Conservation (phyloP, 2,888 invertebrate genomes). For the Meliscaeva auricollis region DNA sequence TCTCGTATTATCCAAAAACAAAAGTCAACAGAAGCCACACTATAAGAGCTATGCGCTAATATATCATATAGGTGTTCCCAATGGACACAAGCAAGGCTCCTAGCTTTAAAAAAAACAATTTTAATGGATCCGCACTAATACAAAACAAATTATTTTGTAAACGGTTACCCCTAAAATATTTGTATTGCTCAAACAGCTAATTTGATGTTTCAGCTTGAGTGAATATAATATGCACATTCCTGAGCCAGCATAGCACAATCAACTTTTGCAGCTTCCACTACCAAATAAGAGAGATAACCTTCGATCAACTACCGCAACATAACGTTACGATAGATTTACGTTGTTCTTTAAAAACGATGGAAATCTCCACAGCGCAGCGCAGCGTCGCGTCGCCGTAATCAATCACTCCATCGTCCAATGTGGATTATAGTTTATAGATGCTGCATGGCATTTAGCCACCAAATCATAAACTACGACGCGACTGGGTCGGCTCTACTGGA, state of each 20-base stretch:
- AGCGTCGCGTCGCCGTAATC: slow-evolving; percentile 70
- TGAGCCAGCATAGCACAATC: slow-evolving; percentile 5
- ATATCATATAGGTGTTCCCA: too few species aligned
- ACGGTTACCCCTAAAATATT: too few species aligned
- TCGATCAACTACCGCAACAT: slow-evolving; percentile 58
- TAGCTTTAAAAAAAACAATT: too few species aligned
- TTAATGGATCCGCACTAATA: too few species aligned
- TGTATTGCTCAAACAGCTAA: slow-evolving; percentile 64
- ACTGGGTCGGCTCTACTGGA: slow-evolving; percentile 57
- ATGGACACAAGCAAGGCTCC: too few species aligned
- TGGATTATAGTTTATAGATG: slow-evolving; percentile 54
- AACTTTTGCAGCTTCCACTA: slow-evolving; percentile 15
- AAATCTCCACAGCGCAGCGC: slow-evolving; percentile 65
- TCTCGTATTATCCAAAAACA: too few species aligned
- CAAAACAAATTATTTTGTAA: too few species aligned
- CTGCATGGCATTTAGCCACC: slow-evolving; percentile 53
- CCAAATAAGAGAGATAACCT: slow-evolving; percentile 55
- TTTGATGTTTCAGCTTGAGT: slow-evolving; percentile 54
- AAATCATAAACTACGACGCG: slow-evolving; percentile 8
- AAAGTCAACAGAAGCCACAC: too few species aligned
- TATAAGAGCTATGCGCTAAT: too few species aligned
- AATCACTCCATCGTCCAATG: slow-evolving; percentile 70
- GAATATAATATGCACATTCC: slow-evolving; percentile 51
- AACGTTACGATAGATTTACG: slow-evolving; percentile 56
- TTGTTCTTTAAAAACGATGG: slow-evolving; percentile 48